Conservation (phyloP, 2,113 vertebrate genomes). For the Cebus imitator region DNA sequence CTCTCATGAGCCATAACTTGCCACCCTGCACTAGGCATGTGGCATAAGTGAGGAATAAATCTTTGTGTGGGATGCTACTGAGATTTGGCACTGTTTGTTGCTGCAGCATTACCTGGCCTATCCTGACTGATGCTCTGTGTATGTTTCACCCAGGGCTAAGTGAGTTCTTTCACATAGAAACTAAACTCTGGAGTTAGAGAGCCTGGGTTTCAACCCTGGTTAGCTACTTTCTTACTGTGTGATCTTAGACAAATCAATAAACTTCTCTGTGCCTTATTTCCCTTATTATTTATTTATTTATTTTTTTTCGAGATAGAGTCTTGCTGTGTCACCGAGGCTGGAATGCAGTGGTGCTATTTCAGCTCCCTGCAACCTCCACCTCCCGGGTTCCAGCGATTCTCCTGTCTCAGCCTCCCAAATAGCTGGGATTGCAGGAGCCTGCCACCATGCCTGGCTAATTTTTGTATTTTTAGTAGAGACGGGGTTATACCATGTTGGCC, state of each 20-base stretch:
- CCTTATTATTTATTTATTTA: not conserved
- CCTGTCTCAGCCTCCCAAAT: not conserved
- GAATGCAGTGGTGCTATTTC: not conserved
- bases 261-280: not conserved
- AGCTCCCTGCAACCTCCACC: not conserved
- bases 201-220: not conserved
- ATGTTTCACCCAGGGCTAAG: not conserved
- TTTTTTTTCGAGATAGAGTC: not conserved
- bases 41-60: not conserved
- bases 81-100: not conserved
- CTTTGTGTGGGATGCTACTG: not conserved
- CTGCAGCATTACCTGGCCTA: not conserved
- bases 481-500: too few relatives aligned
- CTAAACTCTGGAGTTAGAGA: not conserved
- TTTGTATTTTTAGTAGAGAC: not conserved
- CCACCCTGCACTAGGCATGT: not conserved
- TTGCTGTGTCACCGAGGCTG: not conserved
- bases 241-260: not conserved
- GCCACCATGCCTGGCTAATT: not conserved
- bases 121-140: not conserved
- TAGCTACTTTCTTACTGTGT: not conserved
- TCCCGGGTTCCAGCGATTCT: not conserved
- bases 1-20: too few relatives aligned
- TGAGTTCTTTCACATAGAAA: not conserved
- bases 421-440: not conserved